Percentiles rank a stretch among this genome's conserved stretches.
Evolutionary conservation across 2,797 vertebrate species (phyloP).

Genomic region (Nasua narica): DNA sequence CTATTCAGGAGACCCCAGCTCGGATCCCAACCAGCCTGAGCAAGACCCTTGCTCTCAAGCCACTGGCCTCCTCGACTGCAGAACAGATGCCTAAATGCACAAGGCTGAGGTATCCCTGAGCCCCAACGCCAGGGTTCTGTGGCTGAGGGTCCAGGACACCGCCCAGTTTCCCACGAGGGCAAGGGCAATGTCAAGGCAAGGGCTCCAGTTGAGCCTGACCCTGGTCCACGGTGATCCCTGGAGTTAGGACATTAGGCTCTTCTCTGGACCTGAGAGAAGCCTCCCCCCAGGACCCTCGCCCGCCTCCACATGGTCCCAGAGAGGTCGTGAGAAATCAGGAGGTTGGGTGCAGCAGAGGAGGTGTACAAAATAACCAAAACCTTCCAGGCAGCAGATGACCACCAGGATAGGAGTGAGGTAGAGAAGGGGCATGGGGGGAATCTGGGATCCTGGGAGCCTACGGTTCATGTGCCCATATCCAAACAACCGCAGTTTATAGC

Average conservation of each 20-base stretch:
- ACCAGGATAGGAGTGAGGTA: fast-evolving
- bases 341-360: background rate
- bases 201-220: background rate
- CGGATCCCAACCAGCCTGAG: background rate
- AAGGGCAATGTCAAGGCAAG: background rate
- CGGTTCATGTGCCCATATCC: background rate
- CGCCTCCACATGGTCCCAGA: background rate
- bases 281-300: background rate
- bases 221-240: background rate
- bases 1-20: background rate
- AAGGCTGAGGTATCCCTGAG: background rate
- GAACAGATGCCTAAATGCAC: background rate
- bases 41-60: background rate
- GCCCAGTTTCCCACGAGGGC: background rate
- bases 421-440: background rate
- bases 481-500: background rate
- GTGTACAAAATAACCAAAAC: background rate
- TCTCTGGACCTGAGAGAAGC: background rate
- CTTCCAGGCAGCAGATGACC: background rate
- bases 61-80: background rate
- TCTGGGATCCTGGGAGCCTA: background rate
- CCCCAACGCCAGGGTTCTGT: background rate
- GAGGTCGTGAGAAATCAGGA: background rate
- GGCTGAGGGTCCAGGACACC: background rate
- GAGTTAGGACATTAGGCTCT: background rate